These are phyloP conservation scores for Stenoptilia bipunctidactyla DNA, from an alignment of 2,888 invertebrate genomes.

Conservation along the genomic window DNA sequence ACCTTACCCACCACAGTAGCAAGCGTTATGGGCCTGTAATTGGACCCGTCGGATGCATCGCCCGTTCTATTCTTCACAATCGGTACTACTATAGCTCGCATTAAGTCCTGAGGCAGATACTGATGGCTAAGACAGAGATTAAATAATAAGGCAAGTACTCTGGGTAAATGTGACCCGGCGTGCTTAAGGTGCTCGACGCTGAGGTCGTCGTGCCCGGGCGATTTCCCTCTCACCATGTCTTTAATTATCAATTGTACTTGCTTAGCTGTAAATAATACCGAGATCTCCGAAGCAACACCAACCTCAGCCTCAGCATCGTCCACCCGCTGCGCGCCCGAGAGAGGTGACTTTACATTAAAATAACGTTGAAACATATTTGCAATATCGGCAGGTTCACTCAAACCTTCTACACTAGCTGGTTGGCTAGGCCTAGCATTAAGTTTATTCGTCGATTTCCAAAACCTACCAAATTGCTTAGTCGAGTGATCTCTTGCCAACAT, in stretches of 20 bases:
- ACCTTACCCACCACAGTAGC: slow-evolving; percentile 1
- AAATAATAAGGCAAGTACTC: neutral
- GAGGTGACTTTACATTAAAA: slow-evolving; percentile 1
- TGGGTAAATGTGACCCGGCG: slow-evolving; percentile 1
- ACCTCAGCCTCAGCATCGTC: neutral
- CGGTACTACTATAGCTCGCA: slow-evolving; percentile 1
- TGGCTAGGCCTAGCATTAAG: too few species aligned
- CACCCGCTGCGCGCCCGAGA: neutral
- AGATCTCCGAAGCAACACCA: neutral
- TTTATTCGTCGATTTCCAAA: slow-evolving; percentile 5
- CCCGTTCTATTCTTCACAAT: neutral
- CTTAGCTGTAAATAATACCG: neutral
- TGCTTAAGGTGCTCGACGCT: slow-evolving; percentile 3
- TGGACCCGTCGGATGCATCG: neutral
- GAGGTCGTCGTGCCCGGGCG: slow-evolving; percentile 1
- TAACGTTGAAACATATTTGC: neutral
- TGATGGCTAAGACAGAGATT: slow-evolving; percentile 1
- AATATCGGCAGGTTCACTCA: too few species aligned
- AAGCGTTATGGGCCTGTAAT: neutral
- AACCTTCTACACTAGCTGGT: too few species aligned
- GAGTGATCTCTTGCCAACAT: slow-evolving; percentile 1
- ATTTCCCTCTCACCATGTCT: neutral
- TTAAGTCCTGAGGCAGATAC: slow-evolving; percentile 1
- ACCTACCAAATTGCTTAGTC: neutral
- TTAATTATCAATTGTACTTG: neutral